phyloP scores from a whole-genome alignment of 2,113 vertebrate species.

The Neolamprologus falcicula region DNA sequence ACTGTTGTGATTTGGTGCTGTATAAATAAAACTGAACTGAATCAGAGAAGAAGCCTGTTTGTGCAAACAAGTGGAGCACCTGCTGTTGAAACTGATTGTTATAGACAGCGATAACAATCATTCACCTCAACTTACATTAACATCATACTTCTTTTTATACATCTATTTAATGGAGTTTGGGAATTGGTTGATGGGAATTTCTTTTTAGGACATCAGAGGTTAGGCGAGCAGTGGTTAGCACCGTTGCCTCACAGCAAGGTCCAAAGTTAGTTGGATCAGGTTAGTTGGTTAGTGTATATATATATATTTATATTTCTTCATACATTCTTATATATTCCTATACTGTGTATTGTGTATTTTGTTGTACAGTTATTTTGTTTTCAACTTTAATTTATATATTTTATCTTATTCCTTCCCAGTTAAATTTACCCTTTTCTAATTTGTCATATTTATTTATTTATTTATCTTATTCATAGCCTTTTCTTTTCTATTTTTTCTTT shows the following conservation, averaged over 20 bases:
- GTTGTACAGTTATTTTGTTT: no score
- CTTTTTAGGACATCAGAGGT: not conserved
- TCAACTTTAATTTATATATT: no score
- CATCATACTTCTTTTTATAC: not conserved
- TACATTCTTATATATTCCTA: no score
- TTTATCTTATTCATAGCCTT: no score
- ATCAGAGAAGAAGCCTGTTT: not conserved
- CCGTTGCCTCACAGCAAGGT: accelerated
- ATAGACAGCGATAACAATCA: accelerated
- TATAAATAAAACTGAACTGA: not conserved
- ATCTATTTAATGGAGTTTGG: not conserved
- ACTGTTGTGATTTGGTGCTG: not conserved
- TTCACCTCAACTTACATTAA: not conserved
- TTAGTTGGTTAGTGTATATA: not conserved
- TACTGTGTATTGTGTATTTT: no score
- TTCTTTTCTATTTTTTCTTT: no score
- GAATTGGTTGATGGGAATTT: not conserved
- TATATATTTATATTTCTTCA: no score
- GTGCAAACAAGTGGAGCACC: not conserved
- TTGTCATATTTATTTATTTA: no score
- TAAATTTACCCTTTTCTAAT: no score
- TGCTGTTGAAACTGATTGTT: not conserved
- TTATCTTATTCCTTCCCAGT: no score
- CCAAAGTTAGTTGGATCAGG: not conserved
- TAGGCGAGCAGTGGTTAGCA: accelerated